Percentiles rank a stretch among this genome's conserved stretches.
Conservation (phyloP, 2,113 vertebrate genomes). For the pig (Sus scrofa) region DNA sequence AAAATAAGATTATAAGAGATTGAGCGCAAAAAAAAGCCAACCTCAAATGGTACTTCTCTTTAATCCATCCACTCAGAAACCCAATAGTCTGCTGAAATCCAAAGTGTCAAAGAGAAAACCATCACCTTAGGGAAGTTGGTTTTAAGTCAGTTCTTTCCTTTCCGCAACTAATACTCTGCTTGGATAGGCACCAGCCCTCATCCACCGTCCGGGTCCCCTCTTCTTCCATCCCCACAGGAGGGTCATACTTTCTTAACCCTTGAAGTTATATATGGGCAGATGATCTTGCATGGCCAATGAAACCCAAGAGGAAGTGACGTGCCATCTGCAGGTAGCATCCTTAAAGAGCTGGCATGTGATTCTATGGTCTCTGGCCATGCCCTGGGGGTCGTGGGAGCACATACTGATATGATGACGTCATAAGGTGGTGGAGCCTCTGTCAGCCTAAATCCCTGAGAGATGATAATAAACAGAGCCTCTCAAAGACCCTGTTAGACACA, state of each 20-base stretch:
- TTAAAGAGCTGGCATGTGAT: background rate
- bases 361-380: background rate
- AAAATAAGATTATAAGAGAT: constrained; percentile 64
- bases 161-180: background rate
- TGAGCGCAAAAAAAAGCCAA: background rate
- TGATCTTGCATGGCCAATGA: background rate
- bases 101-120: constrained; percentile 34
- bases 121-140: background rate
- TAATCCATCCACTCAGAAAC: constrained; percentile 58
- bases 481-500: background rate
- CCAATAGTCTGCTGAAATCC: constrained; percentile 35
- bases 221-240: background rate
- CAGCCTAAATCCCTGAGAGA: background rate
- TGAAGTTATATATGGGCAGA: background rate
- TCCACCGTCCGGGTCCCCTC: background rate
- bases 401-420: background rate
- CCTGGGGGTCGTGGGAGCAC: no score
- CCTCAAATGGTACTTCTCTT: constrained; percentile 41
- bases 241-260: background rate
- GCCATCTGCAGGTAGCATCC: background rate
- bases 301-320: background rate
- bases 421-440: background rate
- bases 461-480: background rate
- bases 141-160: background rate
- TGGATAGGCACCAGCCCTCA: background rate